Evolutionary conservation across 2,113 vertebrate genomes (phyloP), one percentile per base, ranked within the genome.

Genomic region (Dipodomys stephensi): DNA sequence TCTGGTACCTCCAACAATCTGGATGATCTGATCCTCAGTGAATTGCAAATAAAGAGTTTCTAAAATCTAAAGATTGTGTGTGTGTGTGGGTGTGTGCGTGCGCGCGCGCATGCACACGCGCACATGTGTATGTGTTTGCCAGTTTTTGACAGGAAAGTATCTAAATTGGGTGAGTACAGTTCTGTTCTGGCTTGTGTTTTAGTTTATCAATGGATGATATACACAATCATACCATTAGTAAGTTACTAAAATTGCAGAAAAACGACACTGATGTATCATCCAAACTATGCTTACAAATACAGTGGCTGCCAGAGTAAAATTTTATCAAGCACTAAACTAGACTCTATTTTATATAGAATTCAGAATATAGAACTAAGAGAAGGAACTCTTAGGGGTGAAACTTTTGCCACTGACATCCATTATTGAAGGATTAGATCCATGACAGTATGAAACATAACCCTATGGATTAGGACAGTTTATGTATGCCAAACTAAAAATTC

Each of bases 231-330:
- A 32, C 7, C 60, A 83, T 44, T 69, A 35, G 67, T 68, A 94
- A 92, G 62, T 91, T 82, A 76, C 39, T 95, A 88, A 76, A 88
- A 90, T 25, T 91, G 27, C 35, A 74, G 90, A 93, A 88, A 46
- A 90, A 32, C 86, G 39, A 81, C 44, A 83, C 16, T 91, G 77
- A 83, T 94, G 49, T 22, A 92, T 32, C 64, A 83, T 67, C n/a
- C 71, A 90, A 53, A 32, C 25, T 78, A 30, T 73, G 35, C 60
- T 49, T 78, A 44, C 15, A 72, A 65, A 83, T 49, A 49, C 49
- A 83, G 25, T 69, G 57, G n/a, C 22, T 94, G 16, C 32, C 53
- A 88, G 60, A 23, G n/a, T n/a, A 90, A 78, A 87, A 91, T 30
- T 92, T 79, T 35, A 76, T 35, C 27, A 90, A 92, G 46, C 28